Evolutionary conservation across 2,888 invertebrate species (phyloP).

Genomic region (Thalpophila matura): DNA sequence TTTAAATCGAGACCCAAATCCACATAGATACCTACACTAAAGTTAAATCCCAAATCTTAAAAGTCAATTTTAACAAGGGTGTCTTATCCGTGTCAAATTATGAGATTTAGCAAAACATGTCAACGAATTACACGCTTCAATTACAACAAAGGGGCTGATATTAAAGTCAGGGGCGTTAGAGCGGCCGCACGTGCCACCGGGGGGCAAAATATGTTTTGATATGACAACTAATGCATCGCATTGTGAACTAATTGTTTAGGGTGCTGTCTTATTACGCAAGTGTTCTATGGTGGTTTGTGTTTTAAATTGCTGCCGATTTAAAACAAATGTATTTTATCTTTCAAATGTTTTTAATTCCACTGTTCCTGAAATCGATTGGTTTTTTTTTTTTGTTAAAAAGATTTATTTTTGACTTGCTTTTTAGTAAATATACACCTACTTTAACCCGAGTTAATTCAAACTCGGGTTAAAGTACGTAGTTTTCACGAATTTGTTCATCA

Average conservation of each 20-base stretch:
- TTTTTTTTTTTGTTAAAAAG: no score
- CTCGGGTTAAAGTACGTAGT: no score
- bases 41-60: constrained; percentile 12
- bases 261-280: constrained; percentile 58
- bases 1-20: no score
- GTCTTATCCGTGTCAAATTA: constrained; percentile 83
- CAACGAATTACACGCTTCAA: constrained; percentile 88
- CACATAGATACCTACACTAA: no score
- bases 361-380: no score
- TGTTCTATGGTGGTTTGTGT: constrained; percentile 44
- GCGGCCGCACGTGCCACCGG: constrained; percentile 77
- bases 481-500: no score
- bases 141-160: constrained; percentile 73
- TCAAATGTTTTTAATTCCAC: background rate
- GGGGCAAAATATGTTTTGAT: constrained; percentile 85
- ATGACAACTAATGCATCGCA: constrained; percentile 80
- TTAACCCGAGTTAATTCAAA: no score
- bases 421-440: no score
- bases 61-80: constrained; percentile 57
- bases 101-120: constrained; percentile 88
- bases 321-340: no score
- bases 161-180: constrained; percentile 58
- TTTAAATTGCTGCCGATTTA: constrained; percentile 22
- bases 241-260: constrained; percentile 78
- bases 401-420: no score